These are phyloP conservation scores for Melieria picta DNA, from an alignment of 2,888 invertebrate genomes.

Conservation along the genomic window DNA sequence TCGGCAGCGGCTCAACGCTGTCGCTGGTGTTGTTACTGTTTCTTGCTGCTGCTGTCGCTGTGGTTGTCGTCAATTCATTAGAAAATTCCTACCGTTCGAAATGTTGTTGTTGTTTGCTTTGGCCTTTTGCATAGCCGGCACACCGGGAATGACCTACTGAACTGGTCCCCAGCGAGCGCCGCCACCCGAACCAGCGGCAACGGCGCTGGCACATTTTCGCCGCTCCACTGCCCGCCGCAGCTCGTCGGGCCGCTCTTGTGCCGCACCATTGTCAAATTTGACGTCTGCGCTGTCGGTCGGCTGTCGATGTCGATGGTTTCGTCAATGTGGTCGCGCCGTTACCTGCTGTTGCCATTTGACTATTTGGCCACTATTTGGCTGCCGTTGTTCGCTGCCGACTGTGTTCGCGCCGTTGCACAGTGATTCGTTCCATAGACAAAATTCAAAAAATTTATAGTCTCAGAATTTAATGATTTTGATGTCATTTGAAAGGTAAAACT, in stretches of 20 bases:
- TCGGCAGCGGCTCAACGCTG: neutral
- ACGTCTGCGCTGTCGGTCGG: conserved; percentile 24
- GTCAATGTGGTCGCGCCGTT: conserved; percentile 43
- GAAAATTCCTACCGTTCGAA: conserved; percentile 22
- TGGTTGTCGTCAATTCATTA: conserved; percentile 23
- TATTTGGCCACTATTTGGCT: neutral
- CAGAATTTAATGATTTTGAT: too few relatives aligned
- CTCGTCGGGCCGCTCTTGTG: conserved; percentile 1
- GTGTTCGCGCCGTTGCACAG: conserved; percentile 10
- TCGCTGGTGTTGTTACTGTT: conserved; percentile 6
- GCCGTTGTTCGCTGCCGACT: conserved; percentile 4
- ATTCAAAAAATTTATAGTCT: too few relatives aligned
- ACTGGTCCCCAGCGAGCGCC: conserved; percentile 43
- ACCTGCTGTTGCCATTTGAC: conserved; percentile 14
- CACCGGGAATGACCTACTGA: conserved; percentile 49
- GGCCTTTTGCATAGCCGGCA: conserved; percentile 4
- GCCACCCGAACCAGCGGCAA: conserved; percentile 11
- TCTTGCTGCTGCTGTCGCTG: conserved; percentile 12
- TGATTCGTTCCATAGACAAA: too few relatives aligned
- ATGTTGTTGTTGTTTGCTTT: neutral
- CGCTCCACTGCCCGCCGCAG: neutral
- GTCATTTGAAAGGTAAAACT: too few relatives aligned
- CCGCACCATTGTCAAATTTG: conserved; percentile 36
- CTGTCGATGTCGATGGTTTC: conserved; percentile 45
- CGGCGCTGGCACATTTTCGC: neutral